Conservation (phyloP, 2,888 invertebrate species). For the Drosophila peninsularis region DNA sequence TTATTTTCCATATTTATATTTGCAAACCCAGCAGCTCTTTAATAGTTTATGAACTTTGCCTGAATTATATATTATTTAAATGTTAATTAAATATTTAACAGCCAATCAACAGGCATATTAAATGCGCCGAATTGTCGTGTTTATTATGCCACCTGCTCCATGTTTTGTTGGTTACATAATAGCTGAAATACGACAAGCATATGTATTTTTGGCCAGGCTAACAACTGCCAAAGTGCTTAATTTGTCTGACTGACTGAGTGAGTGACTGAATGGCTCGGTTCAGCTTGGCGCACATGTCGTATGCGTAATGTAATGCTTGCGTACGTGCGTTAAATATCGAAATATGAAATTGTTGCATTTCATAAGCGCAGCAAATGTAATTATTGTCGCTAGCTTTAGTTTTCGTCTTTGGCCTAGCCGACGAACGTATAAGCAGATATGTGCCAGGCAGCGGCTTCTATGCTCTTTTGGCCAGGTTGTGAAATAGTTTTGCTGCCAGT, state of each 20-base stretch:
- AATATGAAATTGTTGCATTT: slow-evolving; percentile 53
- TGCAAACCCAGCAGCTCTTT: background rate
- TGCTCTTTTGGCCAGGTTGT: slow-evolving; percentile 23
- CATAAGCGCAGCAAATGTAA: slow-evolving; percentile 57
- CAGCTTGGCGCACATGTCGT: slow-evolving; percentile 40
- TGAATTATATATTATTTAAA: background rate
- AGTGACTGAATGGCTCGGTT: background rate
- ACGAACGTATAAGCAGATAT: slow-evolving; percentile 12
- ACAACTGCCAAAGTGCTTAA: slow-evolving; percentile 32
- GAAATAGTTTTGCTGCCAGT: slow-evolving; percentile 36
- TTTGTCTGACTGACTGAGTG: slow-evolving; percentile 7
- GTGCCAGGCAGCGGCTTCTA: slow-evolving; percentile 11
- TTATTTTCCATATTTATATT: background rate
- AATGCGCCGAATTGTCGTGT: slow-evolving; percentile 19
- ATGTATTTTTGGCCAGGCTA: slow-evolving; percentile 8
- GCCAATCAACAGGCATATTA: slow-evolving; percentile 6
- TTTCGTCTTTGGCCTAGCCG: slow-evolving; percentile 16
- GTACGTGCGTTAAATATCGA: slow-evolving; percentile 63
- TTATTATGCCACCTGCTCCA: slow-evolving; percentile 11
- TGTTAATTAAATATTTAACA: background rate
- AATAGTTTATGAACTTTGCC: background rate
- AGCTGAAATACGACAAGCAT: slow-evolving; percentile 19
- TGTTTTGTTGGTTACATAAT: slow-evolving; percentile 29
- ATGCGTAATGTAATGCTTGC: slow-evolving; percentile 68
- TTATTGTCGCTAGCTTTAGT: slow-evolving; percentile 69